Percentiles rank a stretch among this genome's conserved stretches.
These are phyloP conservation scores for Oncorhynchus tshawytscha DNA, from an alignment of 2,113 vertebrate species.

Conservation along the genomic window DNA sequence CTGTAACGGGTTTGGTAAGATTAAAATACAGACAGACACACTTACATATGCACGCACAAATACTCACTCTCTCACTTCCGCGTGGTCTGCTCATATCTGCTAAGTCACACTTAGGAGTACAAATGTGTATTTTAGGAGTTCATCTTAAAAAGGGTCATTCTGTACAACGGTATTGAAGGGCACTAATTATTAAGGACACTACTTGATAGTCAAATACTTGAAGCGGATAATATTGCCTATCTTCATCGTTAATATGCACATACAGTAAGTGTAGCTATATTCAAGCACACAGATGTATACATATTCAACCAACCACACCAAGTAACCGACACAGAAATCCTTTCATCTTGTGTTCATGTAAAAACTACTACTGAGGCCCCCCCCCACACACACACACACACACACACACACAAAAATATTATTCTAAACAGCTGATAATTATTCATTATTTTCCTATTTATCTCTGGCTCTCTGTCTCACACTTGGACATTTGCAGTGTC, in stretches of 20 bases:
- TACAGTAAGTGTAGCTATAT: constrained; percentile 51
- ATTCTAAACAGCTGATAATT: too few relatives aligned
- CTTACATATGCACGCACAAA: not conserved
- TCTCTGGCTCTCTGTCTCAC: too few relatives aligned
- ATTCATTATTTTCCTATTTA: too few relatives aligned
- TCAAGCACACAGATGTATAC: constrained; percentile 60
- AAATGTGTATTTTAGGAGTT: constrained; percentile 66
- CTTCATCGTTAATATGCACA: constrained; percentile 49
- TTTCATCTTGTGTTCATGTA: constrained; percentile 80
- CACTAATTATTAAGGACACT: constrained; percentile 69
- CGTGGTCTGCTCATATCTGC: constrained; percentile 53
- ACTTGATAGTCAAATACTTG: too few relatives aligned
- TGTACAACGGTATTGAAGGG: constrained; percentile 72
- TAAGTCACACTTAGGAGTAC: constrained; percentile 73
- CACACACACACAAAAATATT: too few relatives aligned
- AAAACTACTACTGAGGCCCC: constrained; percentile 55
- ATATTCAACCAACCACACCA: constrained; percentile 41
- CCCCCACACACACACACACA: too few relatives aligned
- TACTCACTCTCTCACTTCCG: constrained; percentile 25
- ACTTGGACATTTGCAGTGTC: too few relatives aligned
- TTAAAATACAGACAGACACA: constrained; percentile 44
- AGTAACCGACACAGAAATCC: constrained; percentile 70
- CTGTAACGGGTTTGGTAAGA: constrained; percentile 74
- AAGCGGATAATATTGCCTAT: too few relatives aligned
- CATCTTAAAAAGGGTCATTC: constrained; percentile 72